These are phyloP conservation scores for Bujurquina vittata DNA, from an alignment of 2,113 vertebrate genomes.

Conservation along the genomic window DNA sequence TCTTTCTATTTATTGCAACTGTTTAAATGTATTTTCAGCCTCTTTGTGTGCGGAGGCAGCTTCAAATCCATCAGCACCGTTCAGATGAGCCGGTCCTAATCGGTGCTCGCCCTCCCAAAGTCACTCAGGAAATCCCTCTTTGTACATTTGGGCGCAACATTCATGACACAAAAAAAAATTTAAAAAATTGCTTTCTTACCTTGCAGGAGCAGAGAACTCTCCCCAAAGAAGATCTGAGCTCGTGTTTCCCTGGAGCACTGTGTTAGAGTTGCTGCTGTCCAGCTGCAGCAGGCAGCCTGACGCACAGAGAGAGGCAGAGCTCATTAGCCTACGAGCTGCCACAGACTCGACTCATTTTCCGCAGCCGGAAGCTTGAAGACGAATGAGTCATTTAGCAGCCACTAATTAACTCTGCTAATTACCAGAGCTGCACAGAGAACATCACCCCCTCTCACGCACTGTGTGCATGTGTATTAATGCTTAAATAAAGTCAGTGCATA, in stretches of 20 bases:
- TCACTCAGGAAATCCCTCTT: background rate
- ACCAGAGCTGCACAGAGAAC: background rate
- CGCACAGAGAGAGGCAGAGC: background rate
- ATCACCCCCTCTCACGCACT: background rate
- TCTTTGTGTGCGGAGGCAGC: background rate
- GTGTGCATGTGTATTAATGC: background rate
- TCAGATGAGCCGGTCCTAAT: background rate
- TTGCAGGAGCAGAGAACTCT: slow-evolving; percentile 89
- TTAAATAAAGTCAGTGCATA: fast-evolving
- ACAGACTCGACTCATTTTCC: slow-evolving; percentile 9
- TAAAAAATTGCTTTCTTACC: slow-evolving; percentile 81
- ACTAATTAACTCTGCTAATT: too few relatives aligned
- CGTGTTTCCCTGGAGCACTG: slow-evolving; percentile 67
- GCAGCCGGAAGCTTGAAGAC: background rate
- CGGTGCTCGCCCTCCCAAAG: background rate
- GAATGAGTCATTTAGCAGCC: background rate
- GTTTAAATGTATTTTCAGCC: background rate
- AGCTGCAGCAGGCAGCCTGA: slow-evolving; percentile 76
- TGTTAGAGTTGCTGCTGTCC: slow-evolving; percentile 78
- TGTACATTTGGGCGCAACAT: fast-evolving
- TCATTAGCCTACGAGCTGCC: background rate
- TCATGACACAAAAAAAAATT: fast-evolving
- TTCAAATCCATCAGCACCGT: background rate
- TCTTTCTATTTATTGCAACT: background rate
- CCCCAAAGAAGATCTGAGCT: slow-evolving; percentile 88